Percentiles rank a stretch among this genome's conserved stretches.
These are phyloP conservation scores for Acrossocheilus wenchowensis DNA, from an alignment of 2,797 vertebrate genomes.

Conservation along the genomic window DNA sequence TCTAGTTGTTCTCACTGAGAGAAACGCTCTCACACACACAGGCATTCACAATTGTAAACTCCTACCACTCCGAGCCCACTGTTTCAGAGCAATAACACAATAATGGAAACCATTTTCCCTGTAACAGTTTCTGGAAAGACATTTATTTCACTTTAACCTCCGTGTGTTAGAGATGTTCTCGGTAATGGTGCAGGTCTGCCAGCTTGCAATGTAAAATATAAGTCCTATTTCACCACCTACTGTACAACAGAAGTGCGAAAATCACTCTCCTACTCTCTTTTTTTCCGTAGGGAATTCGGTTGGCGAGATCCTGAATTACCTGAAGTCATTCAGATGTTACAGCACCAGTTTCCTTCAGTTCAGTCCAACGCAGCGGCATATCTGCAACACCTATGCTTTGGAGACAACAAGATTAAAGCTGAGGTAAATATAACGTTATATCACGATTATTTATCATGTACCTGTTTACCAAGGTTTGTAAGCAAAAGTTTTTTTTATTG, in stretches of 20 bases:
- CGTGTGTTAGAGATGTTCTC: constrained; percentile 48
- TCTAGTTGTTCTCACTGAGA: constrained; percentile 18
- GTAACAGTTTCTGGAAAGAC: constrained; percentile 68
- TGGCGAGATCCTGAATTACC: constrained; percentile 99
- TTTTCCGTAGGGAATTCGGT: constrained; percentile 90
- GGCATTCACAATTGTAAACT: constrained; percentile 48
- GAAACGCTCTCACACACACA: constrained; percentile 19
- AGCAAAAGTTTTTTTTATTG: background rate
- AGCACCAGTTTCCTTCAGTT: constrained; percentile 98
- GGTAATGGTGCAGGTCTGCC: constrained; percentile 32
- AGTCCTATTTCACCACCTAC: constrained; percentile 26
- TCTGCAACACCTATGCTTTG: constrained; percentile 97
- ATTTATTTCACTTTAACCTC: constrained; percentile 75
- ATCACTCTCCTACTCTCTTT: constrained; percentile 40
- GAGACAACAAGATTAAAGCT: constrained; percentile 99
- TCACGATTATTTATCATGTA: background rate
- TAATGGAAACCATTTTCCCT: constrained; percentile 70
- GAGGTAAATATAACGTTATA: constrained; percentile 79
- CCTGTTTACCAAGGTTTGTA: background rate
- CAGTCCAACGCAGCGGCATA: constrained; percentile 98
- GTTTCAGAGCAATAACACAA: constrained; percentile 74
- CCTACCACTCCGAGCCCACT: constrained; percentile 50
- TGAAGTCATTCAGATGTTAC: constrained; percentile 99
- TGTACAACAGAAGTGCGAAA: constrained; percentile 17
- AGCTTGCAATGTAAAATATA: background rate